A percentile compares a stretch with the other conserved stretches of the same genome.
These are phyloP conservation scores for Globia sparganii DNA, from an alignment of 2,888 invertebrate species.

Conservation along the genomic window DNA sequence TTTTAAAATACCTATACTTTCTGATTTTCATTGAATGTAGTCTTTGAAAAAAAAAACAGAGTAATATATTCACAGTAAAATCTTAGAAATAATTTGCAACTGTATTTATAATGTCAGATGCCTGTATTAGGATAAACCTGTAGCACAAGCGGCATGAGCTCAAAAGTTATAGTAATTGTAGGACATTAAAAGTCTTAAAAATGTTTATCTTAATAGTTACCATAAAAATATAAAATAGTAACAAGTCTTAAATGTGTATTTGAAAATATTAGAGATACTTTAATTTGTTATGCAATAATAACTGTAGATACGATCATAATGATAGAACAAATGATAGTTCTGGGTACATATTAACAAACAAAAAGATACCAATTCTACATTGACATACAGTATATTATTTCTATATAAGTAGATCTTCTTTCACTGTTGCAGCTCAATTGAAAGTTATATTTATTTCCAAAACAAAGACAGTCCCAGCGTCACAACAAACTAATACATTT, in stretches of 20 bases:
- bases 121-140: neutral
- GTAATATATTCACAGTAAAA: neutral
- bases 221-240: too few relatives aligned
- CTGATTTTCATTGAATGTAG: too few relatives aligned
- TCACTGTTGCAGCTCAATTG: neutral
- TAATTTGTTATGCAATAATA: neutral
- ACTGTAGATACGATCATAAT: too few relatives aligned
- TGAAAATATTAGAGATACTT: too few relatives aligned
- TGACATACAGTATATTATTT: neutral
- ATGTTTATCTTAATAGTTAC: too few relatives aligned
- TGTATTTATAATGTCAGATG: neutral
- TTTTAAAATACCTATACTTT: too few relatives aligned
- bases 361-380: neutral
- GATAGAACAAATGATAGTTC: neutral
- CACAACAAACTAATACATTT: conserved; percentile 35
- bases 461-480: neutral
- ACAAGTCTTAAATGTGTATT: too few relatives aligned
- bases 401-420: neutral
- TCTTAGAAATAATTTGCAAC: neutral
- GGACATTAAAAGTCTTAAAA: neutral
- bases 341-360: neutral
- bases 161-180: neutral
- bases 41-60: neutral
- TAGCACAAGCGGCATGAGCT: neutral
- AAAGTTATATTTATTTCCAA: neutral